phyloP scores from a whole-genome alignment of 2,797 vertebrate genomes.

The Lerista edwardsae region DNA sequence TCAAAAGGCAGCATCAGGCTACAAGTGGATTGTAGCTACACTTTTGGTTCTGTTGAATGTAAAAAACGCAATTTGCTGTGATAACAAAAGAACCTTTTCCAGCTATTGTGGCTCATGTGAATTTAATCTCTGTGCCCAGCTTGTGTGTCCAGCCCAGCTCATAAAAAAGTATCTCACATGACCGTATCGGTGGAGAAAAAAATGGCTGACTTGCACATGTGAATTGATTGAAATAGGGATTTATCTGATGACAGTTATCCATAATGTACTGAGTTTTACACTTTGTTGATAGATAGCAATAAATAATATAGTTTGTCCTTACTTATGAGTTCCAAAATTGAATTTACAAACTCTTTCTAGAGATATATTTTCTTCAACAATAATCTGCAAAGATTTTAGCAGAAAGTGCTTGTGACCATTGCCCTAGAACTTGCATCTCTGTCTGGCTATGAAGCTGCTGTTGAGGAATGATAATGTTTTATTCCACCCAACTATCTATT shows the following conservation, averaged over 20 bases:
- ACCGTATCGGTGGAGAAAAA: neutral
- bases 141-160: neutral
- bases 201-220: neutral
- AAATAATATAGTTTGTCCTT: too few relatives aligned
- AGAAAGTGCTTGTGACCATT: neutral
- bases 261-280: neutral
- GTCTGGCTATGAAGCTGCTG: neutral
- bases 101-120: neutral
- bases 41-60: neutral
- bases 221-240: neutral
- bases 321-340: neutral
- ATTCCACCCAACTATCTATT: conserved; percentile 41
- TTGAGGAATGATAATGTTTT: neutral
- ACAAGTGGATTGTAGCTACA: too few relatives aligned
- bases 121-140: too few relatives aligned
- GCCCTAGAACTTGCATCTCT: conserved; percentile 1
- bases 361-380: neutral
- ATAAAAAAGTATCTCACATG: neutral
- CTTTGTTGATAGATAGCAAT: neutral
- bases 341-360: neutral
- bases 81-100: neutral
- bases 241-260: neutral
- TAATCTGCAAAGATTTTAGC: neutral
- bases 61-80: neutral
- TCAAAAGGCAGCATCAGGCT: neutral